phyloP scores from a whole-genome alignment of 2,797 vertebrate genomes.

The Harpagifer antarcticus region DNA sequence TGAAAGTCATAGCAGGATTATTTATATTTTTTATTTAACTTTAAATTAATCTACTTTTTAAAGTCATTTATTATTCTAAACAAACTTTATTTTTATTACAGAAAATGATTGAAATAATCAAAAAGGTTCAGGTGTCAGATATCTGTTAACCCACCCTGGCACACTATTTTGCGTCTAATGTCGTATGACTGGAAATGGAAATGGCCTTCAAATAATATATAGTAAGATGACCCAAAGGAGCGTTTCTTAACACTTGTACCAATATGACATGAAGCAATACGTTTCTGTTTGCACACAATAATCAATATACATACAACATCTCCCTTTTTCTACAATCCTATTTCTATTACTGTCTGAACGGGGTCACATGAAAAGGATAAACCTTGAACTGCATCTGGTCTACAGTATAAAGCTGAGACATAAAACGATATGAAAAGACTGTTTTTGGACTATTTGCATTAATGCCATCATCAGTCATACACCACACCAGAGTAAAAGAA shows the following conservation, averaged over 20 bases:
- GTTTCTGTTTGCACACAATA: background rate
- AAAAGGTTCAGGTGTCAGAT: background rate
- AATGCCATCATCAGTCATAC: background rate
- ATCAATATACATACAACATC: background rate
- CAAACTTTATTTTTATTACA: background rate
- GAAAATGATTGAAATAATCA: background rate
- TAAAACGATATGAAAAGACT: background rate
- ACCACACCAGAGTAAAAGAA: background rate
- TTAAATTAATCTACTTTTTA: conserved; percentile 5
- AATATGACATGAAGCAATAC: too few relatives aligned
- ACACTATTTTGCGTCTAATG: background rate
- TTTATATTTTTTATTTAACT: conserved; percentile 12
- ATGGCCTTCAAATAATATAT: background rate
- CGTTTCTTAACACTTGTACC: too few relatives aligned
- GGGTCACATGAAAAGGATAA: background rate
- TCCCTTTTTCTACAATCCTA: conserved; percentile 3
- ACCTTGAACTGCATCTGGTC: background rate
- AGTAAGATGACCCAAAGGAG: too few relatives aligned
- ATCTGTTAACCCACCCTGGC: background rate
- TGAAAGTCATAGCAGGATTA: conserved; percentile 11
- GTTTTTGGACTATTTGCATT: background rate
- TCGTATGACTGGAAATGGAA: background rate
- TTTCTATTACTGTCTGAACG: background rate
- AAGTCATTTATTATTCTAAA: conserved; percentile 1
- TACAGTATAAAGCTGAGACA: background rate